A percentile compares a stretch with the other conserved stretches of the same genome.
Conservation (phyloP, 2,113 vertebrate genomes). For the Okapia johnstoni region DNA sequence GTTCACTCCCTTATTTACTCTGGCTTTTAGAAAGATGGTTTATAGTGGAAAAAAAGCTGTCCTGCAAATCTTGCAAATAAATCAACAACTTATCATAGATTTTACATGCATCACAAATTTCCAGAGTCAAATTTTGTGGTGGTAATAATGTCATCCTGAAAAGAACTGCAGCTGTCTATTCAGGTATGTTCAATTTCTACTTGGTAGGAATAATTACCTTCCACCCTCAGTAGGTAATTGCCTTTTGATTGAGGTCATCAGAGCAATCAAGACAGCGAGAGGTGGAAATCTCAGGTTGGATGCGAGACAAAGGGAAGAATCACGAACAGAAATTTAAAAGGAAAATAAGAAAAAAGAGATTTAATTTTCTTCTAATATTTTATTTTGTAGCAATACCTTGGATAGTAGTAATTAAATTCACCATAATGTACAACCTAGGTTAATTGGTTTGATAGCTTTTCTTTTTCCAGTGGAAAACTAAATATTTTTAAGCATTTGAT, state of each 20-base stretch:
- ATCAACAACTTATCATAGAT: slow-evolving; percentile 75
- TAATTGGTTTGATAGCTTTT: slow-evolving; percentile 39
- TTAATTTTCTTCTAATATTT: slow-evolving; percentile 54
- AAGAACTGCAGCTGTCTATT: slow-evolving; percentile 87
- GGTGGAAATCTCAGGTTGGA: slow-evolving; percentile 81
- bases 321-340: slow-evolving; percentile 60
- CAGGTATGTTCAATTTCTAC: slow-evolving; percentile 88
- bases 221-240: slow-evolving; percentile 91
- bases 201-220: slow-evolving; percentile 92
- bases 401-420: slow-evolving; percentile 61
- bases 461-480: slow-evolving; percentile 33
- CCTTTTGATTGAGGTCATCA: slow-evolving; percentile 99
- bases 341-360: slow-evolving; percentile 49
- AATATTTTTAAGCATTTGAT: slow-evolving; percentile 43
- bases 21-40: background rate
- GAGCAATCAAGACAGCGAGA: slow-evolving; percentile 90
- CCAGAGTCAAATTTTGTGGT: slow-evolving; percentile 77
- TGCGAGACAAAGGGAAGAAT: slow-evolving; percentile 71
- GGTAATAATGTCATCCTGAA: slow-evolving; percentile 83
- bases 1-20: slow-evolving; percentile 2
- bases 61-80: slow-evolving; percentile 77
- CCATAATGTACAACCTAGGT: slow-evolving; percentile 41
- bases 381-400: slow-evolving; percentile 50
- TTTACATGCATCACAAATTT: slow-evolving; percentile 78
- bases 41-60: slow-evolving; percentile 49